A percentile compares a stretch with the other conserved stretches of the same genome.
phyloP scores from a whole-genome alignment of 2,888 invertebrate genomes.

The Odontocerum albicorne region DNA sequence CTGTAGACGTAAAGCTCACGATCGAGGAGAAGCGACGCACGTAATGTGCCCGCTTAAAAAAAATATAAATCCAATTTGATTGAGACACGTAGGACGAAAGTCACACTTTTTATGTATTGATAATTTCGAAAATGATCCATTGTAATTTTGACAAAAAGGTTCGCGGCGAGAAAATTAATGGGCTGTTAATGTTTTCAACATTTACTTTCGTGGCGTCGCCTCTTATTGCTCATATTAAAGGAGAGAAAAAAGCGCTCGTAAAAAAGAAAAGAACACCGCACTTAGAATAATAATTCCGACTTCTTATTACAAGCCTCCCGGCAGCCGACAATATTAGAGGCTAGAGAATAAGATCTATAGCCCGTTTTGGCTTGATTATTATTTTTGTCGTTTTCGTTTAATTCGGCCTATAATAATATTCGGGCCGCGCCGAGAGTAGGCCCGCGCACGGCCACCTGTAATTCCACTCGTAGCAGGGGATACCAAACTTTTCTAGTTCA shows the following conservation, averaged over 20 bases:
- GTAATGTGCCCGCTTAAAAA: no score
- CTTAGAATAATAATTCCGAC: slow-evolving; percentile 1
- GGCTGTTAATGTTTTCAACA: slow-evolving; percentile 14
- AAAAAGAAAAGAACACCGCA: slow-evolving; percentile 1
- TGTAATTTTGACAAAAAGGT: no score
- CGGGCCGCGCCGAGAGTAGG: slow-evolving; percentile 5
- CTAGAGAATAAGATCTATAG: slow-evolving; percentile 20
- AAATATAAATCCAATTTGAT: no score
- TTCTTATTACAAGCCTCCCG: slow-evolving; percentile 16
- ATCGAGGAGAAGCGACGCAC: no score
- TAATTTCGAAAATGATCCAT: no score
- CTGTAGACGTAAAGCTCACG: no score
- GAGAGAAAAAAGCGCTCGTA: background rate
- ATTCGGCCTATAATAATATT: slow-evolving; percentile 21
- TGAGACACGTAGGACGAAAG: no score
- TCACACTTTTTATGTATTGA: no score
- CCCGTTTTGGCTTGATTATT: slow-evolving; percentile 26
- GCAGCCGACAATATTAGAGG: slow-evolving; percentile 25
- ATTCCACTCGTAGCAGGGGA: no score
- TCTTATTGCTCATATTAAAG: background rate
- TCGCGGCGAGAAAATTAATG: slow-evolving; percentile 3
- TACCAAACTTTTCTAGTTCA: no score
- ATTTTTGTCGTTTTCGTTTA: slow-evolving; percentile 31
- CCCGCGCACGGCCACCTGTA: slow-evolving; percentile 3
- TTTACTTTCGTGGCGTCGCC: slow-evolving; percentile 5